phyloP scores from a whole-genome alignment of 2,113 vertebrate genomes.

The Struthio camelus region DNA sequence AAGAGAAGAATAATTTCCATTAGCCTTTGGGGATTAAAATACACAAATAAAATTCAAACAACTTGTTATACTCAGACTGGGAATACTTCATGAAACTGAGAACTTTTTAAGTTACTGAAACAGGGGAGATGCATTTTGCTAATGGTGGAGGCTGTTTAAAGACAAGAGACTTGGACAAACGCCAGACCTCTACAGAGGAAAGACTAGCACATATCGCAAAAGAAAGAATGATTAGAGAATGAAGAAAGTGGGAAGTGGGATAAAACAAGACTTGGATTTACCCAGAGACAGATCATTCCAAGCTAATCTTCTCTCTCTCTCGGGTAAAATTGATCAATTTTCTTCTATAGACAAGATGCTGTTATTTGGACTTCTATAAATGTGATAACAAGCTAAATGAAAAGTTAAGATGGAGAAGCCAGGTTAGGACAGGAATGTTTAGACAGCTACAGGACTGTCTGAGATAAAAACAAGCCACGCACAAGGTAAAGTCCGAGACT shows the following conservation, averaged over 20 bases:
- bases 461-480: not conserved
- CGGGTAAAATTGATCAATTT: not conserved
- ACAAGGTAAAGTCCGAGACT: not conserved
- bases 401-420: not conserved
- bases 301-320: not conserved
- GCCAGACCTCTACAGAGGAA: not conserved
- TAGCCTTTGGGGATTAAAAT: not conserved
- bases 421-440: not conserved
- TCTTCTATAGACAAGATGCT: not conserved
- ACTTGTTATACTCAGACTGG: not conserved
- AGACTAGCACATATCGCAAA: not conserved
- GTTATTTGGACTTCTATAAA: not conserved
- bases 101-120: not conserved
- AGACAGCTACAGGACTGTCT: not conserved
- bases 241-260: conserved; percentile 14
- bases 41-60: not conserved
- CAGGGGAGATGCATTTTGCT: not conserved
- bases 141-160: no score
- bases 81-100: not conserved
- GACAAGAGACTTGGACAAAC: not conserved
- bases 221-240: not conserved
- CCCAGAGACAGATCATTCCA: not conserved
- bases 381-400: not conserved
- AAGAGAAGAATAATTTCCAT: not conserved
- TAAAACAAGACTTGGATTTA: conserved; percentile 10